Base-by-base conservation (phyloP, 2,888 invertebrate species). In the Anthophora plumipes region DNA sequence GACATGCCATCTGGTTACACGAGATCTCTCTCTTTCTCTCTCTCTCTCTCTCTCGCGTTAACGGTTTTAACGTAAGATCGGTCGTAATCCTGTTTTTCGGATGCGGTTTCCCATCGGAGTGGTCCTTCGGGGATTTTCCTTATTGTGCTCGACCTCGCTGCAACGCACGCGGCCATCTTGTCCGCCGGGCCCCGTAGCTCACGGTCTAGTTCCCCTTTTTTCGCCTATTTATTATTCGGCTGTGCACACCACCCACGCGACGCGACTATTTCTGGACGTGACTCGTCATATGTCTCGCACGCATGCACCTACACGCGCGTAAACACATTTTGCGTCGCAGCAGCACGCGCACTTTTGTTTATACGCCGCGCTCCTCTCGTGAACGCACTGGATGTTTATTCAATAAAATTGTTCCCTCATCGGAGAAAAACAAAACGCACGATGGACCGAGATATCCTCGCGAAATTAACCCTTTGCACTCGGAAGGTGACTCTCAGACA, bases 221-320 rank as follows among this genome's bases (percentile, higher is more conserved):
- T 86, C 77, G 83, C 74, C 68, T 81, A 80, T 89, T 85, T 84
- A 83, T 81, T 86, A 88, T 88, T 89, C 88, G 82, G 84, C 84
- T 87, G 84, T 89, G 88, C 88, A 87, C 87, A 83, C 89, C 90
- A 90, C 92, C 92, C 92, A 92, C 92, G 91, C 91, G 91, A 89
- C 86, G 91, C 83, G 77, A 89, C 92, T 92, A 92, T 92, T 92
- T 92, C 89, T 89, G 90, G 87, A 88, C 86, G 86, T 91, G 91
- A 91, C 90, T 85, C 84, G 85, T 85, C 86, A 81, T 68, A 48
- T 85, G 79, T 83, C 81, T 46, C 79, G 86, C 86, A 86, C 76
- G 78, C 88, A 66, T 82, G 76, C 81, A 82, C 68, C 64, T 85
- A 83, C 80, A 64, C 64, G 73, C 77, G 71, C 81, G 74, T 84